These are phyloP conservation scores for Psilopsiagon aurifrons DNA, from an alignment of 2,113 vertebrate species.

Conservation along the genomic window DNA sequence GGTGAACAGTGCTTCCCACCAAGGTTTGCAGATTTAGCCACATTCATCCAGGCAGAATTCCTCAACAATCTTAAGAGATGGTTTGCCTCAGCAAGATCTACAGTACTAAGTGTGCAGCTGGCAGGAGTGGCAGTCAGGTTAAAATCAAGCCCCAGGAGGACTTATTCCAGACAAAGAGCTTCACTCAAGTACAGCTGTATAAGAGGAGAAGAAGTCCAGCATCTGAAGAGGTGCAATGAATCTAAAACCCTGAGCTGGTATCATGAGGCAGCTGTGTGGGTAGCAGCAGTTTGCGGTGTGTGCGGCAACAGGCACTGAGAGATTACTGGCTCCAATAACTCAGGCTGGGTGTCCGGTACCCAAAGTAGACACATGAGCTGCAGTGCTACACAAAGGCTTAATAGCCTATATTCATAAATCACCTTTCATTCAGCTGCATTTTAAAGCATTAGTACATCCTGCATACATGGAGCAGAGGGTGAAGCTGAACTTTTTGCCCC, in stretches of 20 bases:
- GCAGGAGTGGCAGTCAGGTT: background rate
- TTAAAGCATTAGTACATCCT: constrained; percentile 5
- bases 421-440: background rate
- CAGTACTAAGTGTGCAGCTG: background rate
- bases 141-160: background rate
- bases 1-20: background rate
- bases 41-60: constrained; percentile 24
- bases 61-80: background rate
- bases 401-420: background rate
- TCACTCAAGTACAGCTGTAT: background rate
- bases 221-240: background rate
- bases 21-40: background rate
- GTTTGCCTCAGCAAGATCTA: background rate
- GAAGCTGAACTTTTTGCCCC: background rate
- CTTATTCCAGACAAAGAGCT: constrained; percentile 15
- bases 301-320: constrained; percentile 21
- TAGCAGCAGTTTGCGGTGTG: background rate
- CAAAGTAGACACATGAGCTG: constrained; percentile 8
- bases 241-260: background rate
- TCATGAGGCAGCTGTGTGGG: background rate
- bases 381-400: constrained; percentile 20
- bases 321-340: constrained; percentile 61
- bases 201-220: background rate
- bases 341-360: constrained; percentile 29
- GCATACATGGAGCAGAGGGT: background rate